phyloP scores from a whole-genome alignment of 2,113 vertebrate species.

The Camelus bactrianus region DNA sequence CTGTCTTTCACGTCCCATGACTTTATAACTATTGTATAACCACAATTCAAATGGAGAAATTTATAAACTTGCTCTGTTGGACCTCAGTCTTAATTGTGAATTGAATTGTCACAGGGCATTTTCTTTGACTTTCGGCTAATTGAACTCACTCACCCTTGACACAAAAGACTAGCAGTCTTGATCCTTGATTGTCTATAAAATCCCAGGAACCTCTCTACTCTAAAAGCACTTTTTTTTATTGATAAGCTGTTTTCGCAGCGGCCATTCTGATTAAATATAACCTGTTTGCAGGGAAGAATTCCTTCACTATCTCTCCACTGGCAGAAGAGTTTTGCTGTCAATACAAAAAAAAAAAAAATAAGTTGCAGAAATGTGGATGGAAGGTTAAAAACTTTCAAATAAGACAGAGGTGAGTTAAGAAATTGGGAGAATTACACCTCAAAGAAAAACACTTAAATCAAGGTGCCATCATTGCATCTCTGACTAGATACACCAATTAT shows the following conservation, averaged over 20 bases:
- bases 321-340: not conserved
- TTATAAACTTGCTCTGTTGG: not conserved
- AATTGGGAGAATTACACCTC: not conserved
- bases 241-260: not conserved
- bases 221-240: not conserved
- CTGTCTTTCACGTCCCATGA: not conserved
- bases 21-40: not conserved
- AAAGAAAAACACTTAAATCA: not conserved
- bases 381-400: not conserved
- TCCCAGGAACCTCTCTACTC: not conserved
- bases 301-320: not conserved
- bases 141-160: not conserved
- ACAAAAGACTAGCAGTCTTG: not conserved
- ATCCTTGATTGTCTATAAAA: not conserved
- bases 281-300: not conserved
- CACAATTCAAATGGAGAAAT: not conserved
- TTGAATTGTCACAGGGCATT: not conserved
- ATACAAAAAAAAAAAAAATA: not conserved
- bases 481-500: not conserved
- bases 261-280: not conserved
- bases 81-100: not conserved
- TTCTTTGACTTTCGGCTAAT: not conserved
- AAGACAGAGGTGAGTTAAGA: not conserved
- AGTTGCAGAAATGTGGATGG: not conserved
- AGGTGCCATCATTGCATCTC: not conserved